These are phyloP conservation scores for Mylabris sibirica DNA, from an alignment of 2,888 invertebrate genomes.

Conservation along the genomic window DNA sequence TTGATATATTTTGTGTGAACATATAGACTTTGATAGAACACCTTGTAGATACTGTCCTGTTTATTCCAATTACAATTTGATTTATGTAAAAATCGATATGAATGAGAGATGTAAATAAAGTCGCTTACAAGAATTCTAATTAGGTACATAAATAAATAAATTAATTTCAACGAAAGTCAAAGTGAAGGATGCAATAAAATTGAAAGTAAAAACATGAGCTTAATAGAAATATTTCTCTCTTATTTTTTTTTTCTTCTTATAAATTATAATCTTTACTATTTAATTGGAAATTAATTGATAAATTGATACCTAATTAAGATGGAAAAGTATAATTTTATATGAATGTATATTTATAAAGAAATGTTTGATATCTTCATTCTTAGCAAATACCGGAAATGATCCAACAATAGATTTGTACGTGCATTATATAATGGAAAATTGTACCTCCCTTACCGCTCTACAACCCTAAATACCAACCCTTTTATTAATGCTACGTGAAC, in stretches of 20 bases:
- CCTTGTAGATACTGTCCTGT: neutral
- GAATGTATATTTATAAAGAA: neutral
- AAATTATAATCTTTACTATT: neutral
- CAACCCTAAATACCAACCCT: conserved; percentile 36
- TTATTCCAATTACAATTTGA: conserved; percentile 12
- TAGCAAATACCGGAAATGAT: conserved; percentile 56
- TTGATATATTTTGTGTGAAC: too few species aligned
- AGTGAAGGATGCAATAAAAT: conserved; percentile 31
- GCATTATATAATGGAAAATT: conserved; percentile 53
- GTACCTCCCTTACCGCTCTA: conserved; percentile 40
- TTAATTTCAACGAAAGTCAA: conserved; percentile 29
- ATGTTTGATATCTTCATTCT: conserved; percentile 36
- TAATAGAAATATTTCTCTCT: neutral
- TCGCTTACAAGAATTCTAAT: conserved; percentile 26
- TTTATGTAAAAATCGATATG: conserved; percentile 7
- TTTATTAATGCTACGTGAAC: conserved; percentile 49
- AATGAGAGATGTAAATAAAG: conserved; percentile 23
- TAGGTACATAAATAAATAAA: conserved; percentile 32
- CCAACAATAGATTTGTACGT: conserved; percentile 57
- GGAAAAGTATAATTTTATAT: neutral
- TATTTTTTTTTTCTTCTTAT: neutral
- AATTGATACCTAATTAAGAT: neutral
- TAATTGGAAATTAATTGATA: neutral
- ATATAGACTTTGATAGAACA: neutral
- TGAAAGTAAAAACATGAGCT: conserved; percentile 21